Evolutionary conservation across 2,888 invertebrate species (phyloP), one percentile per base, ranked within the genome.

Genomic region (Xanthia icteritia): DNA sequence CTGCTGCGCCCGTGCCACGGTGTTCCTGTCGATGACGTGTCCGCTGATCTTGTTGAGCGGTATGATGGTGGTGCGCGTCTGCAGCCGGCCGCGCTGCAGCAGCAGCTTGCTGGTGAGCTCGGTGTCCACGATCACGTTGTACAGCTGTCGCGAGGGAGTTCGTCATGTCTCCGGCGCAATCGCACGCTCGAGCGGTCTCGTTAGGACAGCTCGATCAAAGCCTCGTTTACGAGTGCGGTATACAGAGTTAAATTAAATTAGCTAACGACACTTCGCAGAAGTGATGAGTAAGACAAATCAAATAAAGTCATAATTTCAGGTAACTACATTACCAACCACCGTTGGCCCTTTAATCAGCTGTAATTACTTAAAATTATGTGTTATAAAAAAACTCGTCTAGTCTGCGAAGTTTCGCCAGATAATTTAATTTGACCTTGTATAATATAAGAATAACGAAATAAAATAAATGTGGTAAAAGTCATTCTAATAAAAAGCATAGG

Each of bases 111-210:
- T 98, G 0, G 99, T 98, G 73, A 97, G 96, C 91, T 99, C 99
- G 65, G 98, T 98, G 91, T 99, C 99, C 56, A 99, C 99, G 69
- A 99, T 98, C 78, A 99, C 98, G 95, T 99, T 98, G 95, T 98
- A 99, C 45, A 99, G 93, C 99, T 99, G 89, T 1, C n/a, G 60
- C 9, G 48, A 15, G 48, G 3, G 0, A 17, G 13, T 1, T 15
- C 5, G 5, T 31, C n/a, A 11, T 20, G n/a, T 71, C 8, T 42
- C 11, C 27, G 2, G 27, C 23, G 27, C 11, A 13, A 31, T 17
- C 36, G 48, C 67, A 67, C 23, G 31, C 5, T 36, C 11, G 15
- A 36, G 5, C 36, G n/a, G 31, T 70, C 8, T 23, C 11, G 5
- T 5, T 36, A n/a, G 8, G 36, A 51, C 65, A 48, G 8, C 17